phyloP scores from a whole-genome alignment of 2,888 invertebrate species.

The Antheraea assamensis region DNA sequence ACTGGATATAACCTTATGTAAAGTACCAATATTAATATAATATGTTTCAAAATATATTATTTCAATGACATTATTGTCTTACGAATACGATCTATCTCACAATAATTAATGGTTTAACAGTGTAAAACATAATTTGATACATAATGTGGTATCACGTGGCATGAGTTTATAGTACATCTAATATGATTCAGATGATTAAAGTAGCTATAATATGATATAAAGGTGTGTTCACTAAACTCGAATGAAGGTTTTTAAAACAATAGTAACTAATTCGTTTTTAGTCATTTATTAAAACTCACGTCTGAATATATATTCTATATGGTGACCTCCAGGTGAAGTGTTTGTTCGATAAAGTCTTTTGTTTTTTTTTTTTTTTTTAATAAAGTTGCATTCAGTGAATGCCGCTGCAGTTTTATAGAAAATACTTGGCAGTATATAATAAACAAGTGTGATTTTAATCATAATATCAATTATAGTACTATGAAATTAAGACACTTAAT shows the following conservation, averaged over 20 bases:
- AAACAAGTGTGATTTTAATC: too few relatives aligned
- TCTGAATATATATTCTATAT: constrained; percentile 25
- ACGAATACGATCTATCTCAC: too few relatives aligned
- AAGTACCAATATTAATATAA: too few relatives aligned
- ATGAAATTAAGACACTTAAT: too few relatives aligned
- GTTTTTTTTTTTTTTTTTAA: constrained; percentile 17
- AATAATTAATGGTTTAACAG: not conserved
- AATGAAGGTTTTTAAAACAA: constrained; percentile 26
- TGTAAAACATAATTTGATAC: constrained; percentile 1
- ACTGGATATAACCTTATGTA: too few relatives aligned
- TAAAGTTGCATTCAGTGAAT: constrained; percentile 14
- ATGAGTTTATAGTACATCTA: constrained; percentile 14
- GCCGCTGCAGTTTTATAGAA: constrained; percentile 10
- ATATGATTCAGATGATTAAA: constrained; percentile 40
- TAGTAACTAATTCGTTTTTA: constrained; percentile 31
- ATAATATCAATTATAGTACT: too few relatives aligned
- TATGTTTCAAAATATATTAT: too few relatives aligned
- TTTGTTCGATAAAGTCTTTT: too few relatives aligned
- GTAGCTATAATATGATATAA: constrained; percentile 50
- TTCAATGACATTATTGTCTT: too few relatives aligned
- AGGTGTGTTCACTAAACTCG: constrained; percentile 34
- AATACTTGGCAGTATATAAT: not conserved
- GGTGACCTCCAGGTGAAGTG: not conserved
- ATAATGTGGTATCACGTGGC: constrained; percentile 9
- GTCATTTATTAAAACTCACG: constrained; percentile 29